Conservation (phyloP, 2,113 vertebrate species). For the Bostrychus sinensis region DNA sequence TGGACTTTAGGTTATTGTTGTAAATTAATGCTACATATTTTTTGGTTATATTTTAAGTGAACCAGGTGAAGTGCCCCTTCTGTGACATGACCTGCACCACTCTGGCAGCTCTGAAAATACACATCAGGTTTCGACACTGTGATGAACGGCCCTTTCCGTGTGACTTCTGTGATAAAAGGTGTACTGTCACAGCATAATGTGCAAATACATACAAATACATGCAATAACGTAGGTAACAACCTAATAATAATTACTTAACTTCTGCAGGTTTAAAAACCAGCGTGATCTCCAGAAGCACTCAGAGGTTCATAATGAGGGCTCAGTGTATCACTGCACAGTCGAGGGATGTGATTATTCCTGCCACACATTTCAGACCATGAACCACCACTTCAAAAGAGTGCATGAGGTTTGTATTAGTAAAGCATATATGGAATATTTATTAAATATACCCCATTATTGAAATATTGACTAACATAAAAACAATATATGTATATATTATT, state of each 20-base stretch:
- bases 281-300: conserved; percentile 81
- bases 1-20: conserved; percentile 9
- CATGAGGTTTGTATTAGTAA: conserved; percentile 63
- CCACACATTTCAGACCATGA: conserved; percentile 65
- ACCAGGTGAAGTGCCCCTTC: conserved; percentile 71
- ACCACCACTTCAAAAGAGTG: conserved; percentile 74
- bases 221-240: neutral
- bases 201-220: neutral
- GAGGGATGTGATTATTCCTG: conserved; percentile 81
- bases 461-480: too few species aligned
- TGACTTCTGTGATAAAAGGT: conserved; percentile 80
- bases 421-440: neutral
- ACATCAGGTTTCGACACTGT: conserved; percentile 77
- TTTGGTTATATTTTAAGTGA: conserved; percentile 43
- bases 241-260: conserved; percentile 1
- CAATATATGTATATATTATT: too few species aligned
- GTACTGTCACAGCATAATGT: neutral
- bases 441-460: too few species aligned
- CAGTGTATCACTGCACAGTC: conserved; percentile 78
- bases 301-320: conserved; percentile 80
- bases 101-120: conserved; percentile 77
- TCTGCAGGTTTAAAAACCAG: conserved; percentile 78
- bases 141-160: conserved; percentile 77
- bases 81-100: conserved; percentile 77
- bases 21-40: neutral